Base-by-base conservation (phyloP, 2,888 invertebrate genomes). In the Strigamia transsilvanica region DNA sequence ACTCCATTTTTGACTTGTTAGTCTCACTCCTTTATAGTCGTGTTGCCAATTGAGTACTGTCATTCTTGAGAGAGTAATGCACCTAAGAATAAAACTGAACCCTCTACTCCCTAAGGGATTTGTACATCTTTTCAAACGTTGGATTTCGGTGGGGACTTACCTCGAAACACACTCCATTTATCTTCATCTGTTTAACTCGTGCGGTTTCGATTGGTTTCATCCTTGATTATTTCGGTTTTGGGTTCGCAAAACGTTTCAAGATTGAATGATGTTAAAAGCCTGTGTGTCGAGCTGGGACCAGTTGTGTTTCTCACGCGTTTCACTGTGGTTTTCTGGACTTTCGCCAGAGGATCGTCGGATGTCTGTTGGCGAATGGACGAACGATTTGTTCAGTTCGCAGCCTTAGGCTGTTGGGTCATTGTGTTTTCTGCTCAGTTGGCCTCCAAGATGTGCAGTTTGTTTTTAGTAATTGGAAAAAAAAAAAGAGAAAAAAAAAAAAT, bases 341-440 rank as follows among this genome's bases (percentile, higher is more conserved):
- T 73, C 73, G 73, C 73, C 73, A 73, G 32, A 73, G 73, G 73
- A 73, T 73, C 73, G 32, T 73, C 73, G 73, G 73, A 73, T 73
- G n/a, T 73, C 73, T 73, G 32, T 32, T 73, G 73, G 73, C 73
- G 73, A 73, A 73, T 73, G 73, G 73, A 73, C 73, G 73, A 32
- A 27, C 73, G 73, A 73, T n/a, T 73, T 73, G 73, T 73, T 73
- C 73, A 73, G 73, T 73, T 73, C 73, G 27, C 73, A 73, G 73
- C 73, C 73, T 73, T 27, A 73, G 73, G 73, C 73, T 73, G 73
- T 73, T 13, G 27, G 32, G 73, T 32, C 73, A 27, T 27, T 73
- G 73, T 27, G 73, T 73, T 73, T 73, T 73, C 73, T 73, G 23
- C 56, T 18, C 21, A 56, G 56, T 56, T 56, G 56, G 56, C 56